A percentile compares a stretch with the other conserved stretches of the same genome.
These are phyloP conservation scores for Heteronetta atricapilla DNA, from an alignment of 2,113 vertebrate genomes.

Conservation along the genomic window DNA sequence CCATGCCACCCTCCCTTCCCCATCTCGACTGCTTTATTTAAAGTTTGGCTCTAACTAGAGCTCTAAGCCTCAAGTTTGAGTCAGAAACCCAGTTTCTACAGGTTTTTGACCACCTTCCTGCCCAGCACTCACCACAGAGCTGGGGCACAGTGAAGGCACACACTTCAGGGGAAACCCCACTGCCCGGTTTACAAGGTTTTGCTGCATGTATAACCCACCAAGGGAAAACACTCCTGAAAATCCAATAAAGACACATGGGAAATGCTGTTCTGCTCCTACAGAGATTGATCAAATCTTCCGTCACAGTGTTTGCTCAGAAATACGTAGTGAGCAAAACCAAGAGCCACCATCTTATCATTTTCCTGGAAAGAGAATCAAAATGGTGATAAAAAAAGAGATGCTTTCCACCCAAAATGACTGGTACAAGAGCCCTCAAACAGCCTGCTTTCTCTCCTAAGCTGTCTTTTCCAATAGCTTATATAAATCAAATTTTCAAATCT, in stretches of 20 bases:
- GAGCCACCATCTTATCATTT: background rate
- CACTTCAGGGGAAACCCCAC: background rate
- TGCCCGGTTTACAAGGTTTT: background rate
- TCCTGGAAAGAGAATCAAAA: background rate
- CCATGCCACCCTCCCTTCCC: background rate
- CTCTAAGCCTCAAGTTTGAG: background rate
- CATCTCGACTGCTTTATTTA: fast-evolving
- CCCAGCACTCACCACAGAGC: fast-evolving
- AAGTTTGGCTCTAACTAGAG: background rate
- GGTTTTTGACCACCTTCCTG: background rate
- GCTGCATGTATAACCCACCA: background rate
- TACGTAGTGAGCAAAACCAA: fast-evolving
- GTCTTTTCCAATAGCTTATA: background rate
- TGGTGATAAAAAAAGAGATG: background rate
- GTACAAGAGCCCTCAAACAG: background rate
- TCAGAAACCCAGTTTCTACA: background rate
- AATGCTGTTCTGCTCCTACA: background rate
- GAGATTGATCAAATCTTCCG: background rate
- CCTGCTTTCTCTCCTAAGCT: background rate
- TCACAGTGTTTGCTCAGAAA: background rate
- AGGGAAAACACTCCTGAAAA: background rate
- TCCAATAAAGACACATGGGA: background rate
- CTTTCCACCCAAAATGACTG: background rate
- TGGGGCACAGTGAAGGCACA: background rate
- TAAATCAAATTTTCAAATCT: background rate